A percentile compares a stretch with the other conserved stretches of the same genome.
phyloP scores from a whole-genome alignment of 30 jellyfish, hydroid and myxozoan genomes.

The Haliclystus octoradiatus region DNA sequence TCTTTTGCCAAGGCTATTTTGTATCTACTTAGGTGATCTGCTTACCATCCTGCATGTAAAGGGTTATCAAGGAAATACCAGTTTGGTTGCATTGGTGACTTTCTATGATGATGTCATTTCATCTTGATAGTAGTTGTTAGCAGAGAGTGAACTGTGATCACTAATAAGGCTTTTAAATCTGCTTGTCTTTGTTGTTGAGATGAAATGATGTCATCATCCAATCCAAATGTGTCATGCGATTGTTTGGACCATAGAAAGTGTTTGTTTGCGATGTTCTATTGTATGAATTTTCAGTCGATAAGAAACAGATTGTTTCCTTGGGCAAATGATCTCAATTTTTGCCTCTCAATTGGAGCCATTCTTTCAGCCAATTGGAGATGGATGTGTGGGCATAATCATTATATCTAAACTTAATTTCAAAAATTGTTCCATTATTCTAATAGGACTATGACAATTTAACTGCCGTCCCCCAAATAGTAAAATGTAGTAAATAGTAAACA shows the following conservation, averaged over 20 bases:
- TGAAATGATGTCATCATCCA: not conserved
- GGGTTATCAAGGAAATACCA: not conserved
- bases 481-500: no score
- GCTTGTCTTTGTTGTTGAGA: not conserved
- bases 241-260: not conserved
- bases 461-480: no score
- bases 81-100: not conserved
- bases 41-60: no score
- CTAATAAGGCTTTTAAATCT: not conserved
- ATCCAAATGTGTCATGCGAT: not conserved
- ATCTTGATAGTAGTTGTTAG: not conserved
- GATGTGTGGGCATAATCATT: no score
- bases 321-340: not conserved
- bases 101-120: not conserved
- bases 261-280: not conserved
- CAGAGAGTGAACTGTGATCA: not conserved
- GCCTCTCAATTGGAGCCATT: no score
- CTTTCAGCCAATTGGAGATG: no score
- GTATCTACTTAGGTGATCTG: no score
- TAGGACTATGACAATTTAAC: no score
- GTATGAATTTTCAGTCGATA: not conserved
- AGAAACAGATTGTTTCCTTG: not conserved
- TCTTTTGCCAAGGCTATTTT: no score
- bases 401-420: no score
- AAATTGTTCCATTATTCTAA: no score